Percentiles rank a stretch among this genome's conserved stretches.
Evolutionary conservation across 2,797 vertebrate genomes (phyloP).

Genomic region (Microchirus variegatus): DNA sequence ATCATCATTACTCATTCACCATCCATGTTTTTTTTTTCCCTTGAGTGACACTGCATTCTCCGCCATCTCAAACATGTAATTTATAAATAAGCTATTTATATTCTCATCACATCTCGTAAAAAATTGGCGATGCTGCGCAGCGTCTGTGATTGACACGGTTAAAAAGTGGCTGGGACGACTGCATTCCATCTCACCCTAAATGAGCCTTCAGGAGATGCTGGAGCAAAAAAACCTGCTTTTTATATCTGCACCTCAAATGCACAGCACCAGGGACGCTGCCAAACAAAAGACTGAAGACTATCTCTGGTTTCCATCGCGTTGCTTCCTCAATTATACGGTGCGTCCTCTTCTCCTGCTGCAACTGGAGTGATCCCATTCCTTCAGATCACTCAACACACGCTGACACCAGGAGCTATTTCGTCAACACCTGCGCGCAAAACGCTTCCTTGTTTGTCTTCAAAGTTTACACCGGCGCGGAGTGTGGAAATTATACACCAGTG

Average conservation of each 20-base stretch:
- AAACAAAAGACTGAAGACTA: slow-evolving; percentile 15
- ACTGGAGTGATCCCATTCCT: not conserved
- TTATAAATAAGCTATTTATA: slow-evolving; percentile 50
- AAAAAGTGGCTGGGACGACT: slow-evolving; percentile 20
- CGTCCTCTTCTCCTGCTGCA: not conserved
- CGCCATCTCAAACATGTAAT: slow-evolving; percentile 39
- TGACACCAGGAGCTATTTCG: slow-evolving; percentile 17
- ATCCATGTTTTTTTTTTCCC: slow-evolving; percentile 5
- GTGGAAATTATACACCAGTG: slow-evolving; percentile 54
- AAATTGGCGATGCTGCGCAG: slow-evolving; percentile 7
- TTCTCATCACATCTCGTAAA: slow-evolving; percentile 12
- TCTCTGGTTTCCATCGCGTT: slow-evolving; percentile 7
- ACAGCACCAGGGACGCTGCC: slow-evolving; percentile 8
- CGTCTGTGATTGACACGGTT: slow-evolving; percentile 42
- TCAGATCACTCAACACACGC: not conserved
- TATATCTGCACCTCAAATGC: slow-evolving; percentile 28
- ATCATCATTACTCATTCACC: slow-evolving; percentile 32
- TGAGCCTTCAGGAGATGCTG: slow-evolving; percentile 36
- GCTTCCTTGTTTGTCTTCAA: slow-evolving; percentile 49
- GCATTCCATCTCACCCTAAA: slow-evolving; percentile 32
- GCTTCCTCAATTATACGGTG: not conserved
- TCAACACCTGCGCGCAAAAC: slow-evolving; percentile 48
- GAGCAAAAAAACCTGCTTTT: slow-evolving; percentile 46
- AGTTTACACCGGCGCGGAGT: slow-evolving; percentile 34
- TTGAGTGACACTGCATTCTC: slow-evolving; percentile 12